Evolutionary conservation across 1,140 invertebrate genomes (phyloP).

Genomic region (Wasmannia auropunctata): DNA sequence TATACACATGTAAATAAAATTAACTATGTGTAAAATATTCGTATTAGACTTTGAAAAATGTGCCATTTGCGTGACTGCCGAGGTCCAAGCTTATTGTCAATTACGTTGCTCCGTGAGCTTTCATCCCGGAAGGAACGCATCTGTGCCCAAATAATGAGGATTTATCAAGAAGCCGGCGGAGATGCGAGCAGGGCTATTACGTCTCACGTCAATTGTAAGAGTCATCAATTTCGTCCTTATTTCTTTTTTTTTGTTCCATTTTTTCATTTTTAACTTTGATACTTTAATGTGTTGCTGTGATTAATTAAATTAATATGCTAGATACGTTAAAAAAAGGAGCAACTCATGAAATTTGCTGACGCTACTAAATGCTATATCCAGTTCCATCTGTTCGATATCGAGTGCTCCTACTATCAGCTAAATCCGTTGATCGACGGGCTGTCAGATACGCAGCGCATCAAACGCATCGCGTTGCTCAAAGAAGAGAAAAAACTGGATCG

Average conservation of each 20-base stretch:
- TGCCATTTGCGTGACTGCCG: constrained; percentile 89
- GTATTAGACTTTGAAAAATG: constrained; percentile 92
- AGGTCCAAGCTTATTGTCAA: constrained; percentile 88
- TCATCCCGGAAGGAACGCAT: constrained; percentile 90
- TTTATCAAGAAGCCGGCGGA: constrained; percentile 93
- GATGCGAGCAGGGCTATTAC: constrained; percentile 90
- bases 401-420: constrained; percentile 92
- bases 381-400: constrained; percentile 93
- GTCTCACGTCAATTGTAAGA: constrained; percentile 94
- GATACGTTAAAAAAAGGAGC: constrained; percentile 89
- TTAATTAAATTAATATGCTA: constrained; percentile 74
- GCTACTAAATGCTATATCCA: constrained; percentile 91
- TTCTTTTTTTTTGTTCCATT: too few relatives aligned
- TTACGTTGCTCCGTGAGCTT: constrained; percentile 91
- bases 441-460: constrained; percentile 91
- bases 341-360: constrained; percentile 90
- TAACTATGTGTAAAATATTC: background rate
- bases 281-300: background rate
- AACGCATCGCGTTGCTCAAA: constrained; percentile 87
- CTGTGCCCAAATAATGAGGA: constrained; percentile 91
- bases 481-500: constrained; percentile 88
- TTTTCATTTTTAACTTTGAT: background rate
- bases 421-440: constrained; percentile 89
- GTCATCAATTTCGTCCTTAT: too few relatives aligned
- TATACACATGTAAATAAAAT: background rate